phyloP scores from a whole-genome alignment of 2,888 invertebrate species.

The Aricia artaxerxes region DNA sequence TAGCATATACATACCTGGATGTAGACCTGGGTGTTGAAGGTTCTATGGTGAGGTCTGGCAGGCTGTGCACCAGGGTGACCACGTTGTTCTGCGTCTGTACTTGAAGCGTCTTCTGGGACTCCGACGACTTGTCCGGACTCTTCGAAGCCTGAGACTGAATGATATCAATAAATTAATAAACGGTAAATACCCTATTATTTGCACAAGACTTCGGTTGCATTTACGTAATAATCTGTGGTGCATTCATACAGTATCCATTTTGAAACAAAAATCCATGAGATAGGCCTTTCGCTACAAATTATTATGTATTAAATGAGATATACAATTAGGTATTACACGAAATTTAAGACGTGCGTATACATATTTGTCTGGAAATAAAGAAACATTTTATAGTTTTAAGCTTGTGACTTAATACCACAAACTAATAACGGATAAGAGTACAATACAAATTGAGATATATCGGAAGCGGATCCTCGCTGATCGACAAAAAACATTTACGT shows the following conservation, averaged over 20 bases:
- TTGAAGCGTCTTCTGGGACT: conserved; percentile 76
- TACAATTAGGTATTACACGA: too few species aligned
- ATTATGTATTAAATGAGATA: too few species aligned
- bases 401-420: neutral
- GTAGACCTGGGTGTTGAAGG: conserved; percentile 52
- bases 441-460: conserved; percentile 4
- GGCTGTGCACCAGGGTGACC: conserved; percentile 87
- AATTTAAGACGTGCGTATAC: too few species aligned
- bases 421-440: neutral
- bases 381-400: neutral
- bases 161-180: neutral
- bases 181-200: too few species aligned
- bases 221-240: too few species aligned
- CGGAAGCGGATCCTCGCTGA: neutral
- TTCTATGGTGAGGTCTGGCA: conserved; percentile 84
- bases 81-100: conserved; percentile 83
- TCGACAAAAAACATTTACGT: conserved; percentile 5
- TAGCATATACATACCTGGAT: conserved; percentile 37
- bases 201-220: too few species aligned
- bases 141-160: conserved; percentile 16
- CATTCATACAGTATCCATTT: too few species aligned
- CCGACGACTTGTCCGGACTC: conserved; percentile 21
- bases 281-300: too few species aligned
- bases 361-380: too few species aligned
- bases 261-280: too few species aligned